Conservation (phyloP, 1,140 invertebrate species). For the Harpegnathos saltator region DNA sequence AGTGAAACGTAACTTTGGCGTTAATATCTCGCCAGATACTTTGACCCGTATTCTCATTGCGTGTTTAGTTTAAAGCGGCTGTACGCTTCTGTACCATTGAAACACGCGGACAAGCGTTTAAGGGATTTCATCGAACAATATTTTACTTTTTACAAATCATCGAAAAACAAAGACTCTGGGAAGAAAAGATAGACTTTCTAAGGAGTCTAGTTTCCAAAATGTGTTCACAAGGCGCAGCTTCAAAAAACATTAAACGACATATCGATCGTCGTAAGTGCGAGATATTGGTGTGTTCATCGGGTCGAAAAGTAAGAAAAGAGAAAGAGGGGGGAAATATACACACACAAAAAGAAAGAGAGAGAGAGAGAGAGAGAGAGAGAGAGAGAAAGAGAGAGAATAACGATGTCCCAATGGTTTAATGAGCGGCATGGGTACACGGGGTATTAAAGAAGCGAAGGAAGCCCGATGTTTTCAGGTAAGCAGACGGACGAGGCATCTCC, state of each 20-base stretch:
- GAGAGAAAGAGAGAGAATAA: constrained; percentile 20
- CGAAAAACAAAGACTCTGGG: background rate
- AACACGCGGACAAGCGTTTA: too few relatives aligned
- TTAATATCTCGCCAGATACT: constrained; percentile 31
- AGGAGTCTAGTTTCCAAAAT: too few relatives aligned
- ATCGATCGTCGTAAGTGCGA: constrained; percentile 8
- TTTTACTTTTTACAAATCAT: background rate
- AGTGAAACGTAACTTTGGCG: constrained; percentile 33
- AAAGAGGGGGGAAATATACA: background rate
- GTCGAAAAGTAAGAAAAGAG: constrained; percentile 18
- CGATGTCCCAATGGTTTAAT: constrained; percentile 59
- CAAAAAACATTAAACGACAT: background rate
- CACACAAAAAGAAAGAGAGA: background rate
- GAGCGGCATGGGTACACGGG: constrained; percentile 49
- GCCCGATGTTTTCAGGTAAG: constrained; percentile 74
- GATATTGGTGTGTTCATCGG: background rate
- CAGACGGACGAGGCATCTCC: constrained; percentile 68
- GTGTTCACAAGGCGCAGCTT: too few relatives aligned
- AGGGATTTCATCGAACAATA: background rate
- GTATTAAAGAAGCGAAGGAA: constrained; percentile 66
- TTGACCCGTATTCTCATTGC: constrained; percentile 23
- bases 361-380: constrained; percentile 10
- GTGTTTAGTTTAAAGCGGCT: background rate
- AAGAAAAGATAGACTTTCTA: too few relatives aligned
- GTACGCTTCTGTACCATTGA: background rate